Evolutionary conservation across 1,140 invertebrate genomes (phyloP).

Genomic region (Anthonomus grandis): DNA sequence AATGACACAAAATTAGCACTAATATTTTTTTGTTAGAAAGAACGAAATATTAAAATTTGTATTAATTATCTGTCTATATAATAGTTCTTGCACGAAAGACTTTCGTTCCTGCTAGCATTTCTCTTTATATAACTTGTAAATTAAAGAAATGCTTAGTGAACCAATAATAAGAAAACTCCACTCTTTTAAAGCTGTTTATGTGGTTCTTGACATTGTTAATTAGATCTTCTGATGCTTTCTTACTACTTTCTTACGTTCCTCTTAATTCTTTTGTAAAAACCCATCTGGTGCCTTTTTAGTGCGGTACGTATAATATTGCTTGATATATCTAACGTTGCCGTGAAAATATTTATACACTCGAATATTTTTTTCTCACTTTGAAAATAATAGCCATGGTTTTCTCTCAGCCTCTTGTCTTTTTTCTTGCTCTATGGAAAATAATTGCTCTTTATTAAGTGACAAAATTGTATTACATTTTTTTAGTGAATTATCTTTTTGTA

Average conservation of each 20-base stretch:
- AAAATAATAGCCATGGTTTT: not conserved
- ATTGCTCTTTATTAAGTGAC: not conserved
- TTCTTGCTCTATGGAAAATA: not conserved
- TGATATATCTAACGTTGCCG: constrained; percentile 3
- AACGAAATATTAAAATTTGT: constrained; percentile 6
- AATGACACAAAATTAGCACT: not conserved
- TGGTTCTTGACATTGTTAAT: not conserved
- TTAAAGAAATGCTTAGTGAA: constrained; percentile 4
- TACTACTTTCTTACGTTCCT: not conserved
- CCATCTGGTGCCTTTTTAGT: constrained; percentile 1
- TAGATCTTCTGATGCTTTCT: too few species aligned
- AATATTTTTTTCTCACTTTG: not conserved
- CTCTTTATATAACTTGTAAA: constrained; percentile 5
- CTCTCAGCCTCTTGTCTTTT: not conserved
- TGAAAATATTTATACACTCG: not conserved
- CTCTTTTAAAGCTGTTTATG: constrained; percentile 2
- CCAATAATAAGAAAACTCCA: not conserved
- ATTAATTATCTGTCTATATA: not conserved
- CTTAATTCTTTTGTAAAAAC: constrained; percentile 3
- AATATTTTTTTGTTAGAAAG: too few species aligned
- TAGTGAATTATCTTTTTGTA: not conserved
- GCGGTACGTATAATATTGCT: not conserved
- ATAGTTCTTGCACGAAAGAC: not conserved
- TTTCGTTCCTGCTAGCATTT: constrained; percentile 1
- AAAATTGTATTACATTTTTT: not conserved